phyloP scores from a whole-genome alignment of 2,888 invertebrate species.

The Drosophila anomelani region DNA sequence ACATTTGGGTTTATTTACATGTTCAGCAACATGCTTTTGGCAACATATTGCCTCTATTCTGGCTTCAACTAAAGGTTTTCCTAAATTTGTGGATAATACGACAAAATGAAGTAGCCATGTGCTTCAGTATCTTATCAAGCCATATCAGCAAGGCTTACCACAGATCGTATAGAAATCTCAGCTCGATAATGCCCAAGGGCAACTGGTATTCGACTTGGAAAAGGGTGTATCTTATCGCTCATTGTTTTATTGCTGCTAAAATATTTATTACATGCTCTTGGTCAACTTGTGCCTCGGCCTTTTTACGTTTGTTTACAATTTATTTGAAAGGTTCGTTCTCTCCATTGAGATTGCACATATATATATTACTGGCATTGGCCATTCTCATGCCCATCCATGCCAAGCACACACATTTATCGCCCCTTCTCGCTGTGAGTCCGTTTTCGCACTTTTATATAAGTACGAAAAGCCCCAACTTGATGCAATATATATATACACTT shows the following conservation, averaged over 20 bases:
- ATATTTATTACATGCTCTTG: conserved; percentile 68
- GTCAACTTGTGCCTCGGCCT: conserved; percentile 34
- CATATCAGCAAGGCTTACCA: neutral
- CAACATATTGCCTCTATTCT: neutral
- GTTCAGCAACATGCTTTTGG: neutral
- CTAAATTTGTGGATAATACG: neutral
- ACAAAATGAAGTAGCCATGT: neutral
- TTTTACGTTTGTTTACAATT: conserved; percentile 58
- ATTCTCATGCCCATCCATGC: conserved; percentile 11
- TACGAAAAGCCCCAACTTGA: conserved; percentile 53
- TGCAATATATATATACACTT: conserved; percentile 8
- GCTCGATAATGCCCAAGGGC: conserved; percentile 25
- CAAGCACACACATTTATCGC: conserved; percentile 42
- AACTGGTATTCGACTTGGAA: conserved; percentile 3
- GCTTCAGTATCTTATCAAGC: neutral
- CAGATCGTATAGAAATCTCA: conserved; percentile 9
- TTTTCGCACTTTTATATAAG: conserved; percentile 57
- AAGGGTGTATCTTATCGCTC: conserved; percentile 18
- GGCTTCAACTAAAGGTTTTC: neutral
- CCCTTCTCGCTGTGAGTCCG: conserved; percentile 25
- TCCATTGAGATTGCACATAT: conserved; percentile 46
- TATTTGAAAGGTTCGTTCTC: conserved; percentile 76
- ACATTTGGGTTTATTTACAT: neutral
- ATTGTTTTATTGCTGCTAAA: conserved; percentile 37
- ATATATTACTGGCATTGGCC: conserved; percentile 36